phyloP scores from a whole-genome alignment of 2,113 vertebrate genomes.

The Zootoca vivipara region DNA sequence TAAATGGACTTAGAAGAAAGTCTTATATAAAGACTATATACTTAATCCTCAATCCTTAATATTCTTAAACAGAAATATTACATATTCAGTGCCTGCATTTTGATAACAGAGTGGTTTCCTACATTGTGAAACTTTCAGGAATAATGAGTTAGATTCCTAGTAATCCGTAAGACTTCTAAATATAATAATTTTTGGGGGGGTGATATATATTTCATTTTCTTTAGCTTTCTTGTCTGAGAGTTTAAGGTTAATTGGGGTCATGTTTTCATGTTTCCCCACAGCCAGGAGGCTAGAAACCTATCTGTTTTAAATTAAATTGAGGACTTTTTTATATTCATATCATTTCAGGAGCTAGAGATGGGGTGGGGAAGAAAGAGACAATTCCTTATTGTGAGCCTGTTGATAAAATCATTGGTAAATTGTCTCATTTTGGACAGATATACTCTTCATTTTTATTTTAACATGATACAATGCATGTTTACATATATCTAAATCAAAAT shows the following conservation, averaged over 20 bases:
- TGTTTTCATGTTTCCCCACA: background rate
- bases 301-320: slow-evolving; percentile 23
- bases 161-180: background rate
- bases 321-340: background rate
- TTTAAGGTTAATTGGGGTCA: slow-evolving; percentile 30
- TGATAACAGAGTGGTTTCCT: background rate
- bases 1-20: background rate
- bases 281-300: slow-evolving; percentile 5
- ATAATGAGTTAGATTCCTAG: slow-evolving; percentile 1
- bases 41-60: background rate
- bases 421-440: background rate
- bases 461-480: background rate
- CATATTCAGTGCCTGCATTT: background rate
- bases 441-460: background rate
- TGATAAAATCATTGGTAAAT: slow-evolving; percentile 14
- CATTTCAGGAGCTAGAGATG: background rate
- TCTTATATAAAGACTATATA: background rate
- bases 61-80: background rate
- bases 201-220: background rate
- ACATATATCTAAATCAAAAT: background rate
- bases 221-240: slow-evolving; percentile 15
- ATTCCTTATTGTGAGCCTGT: background rate
- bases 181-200: background rate
- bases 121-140: background rate
- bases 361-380: background rate